Base-by-base conservation (phyloP, 2,888 invertebrate species). In the Chrysomela aeneicollis region DNA sequence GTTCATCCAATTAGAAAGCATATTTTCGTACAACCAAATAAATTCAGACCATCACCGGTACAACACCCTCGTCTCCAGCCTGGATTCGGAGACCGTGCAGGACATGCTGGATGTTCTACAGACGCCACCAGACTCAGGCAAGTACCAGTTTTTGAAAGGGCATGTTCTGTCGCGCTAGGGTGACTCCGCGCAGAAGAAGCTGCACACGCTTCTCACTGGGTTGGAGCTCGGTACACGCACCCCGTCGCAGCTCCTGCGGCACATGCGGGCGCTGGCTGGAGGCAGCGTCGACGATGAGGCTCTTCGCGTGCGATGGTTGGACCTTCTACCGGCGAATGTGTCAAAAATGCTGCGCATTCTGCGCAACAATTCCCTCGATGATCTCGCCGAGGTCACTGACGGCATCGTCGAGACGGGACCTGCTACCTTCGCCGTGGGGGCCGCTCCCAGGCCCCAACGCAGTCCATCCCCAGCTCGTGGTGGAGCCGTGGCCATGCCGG, bases 171-270 rank as follows among this genome's bases (percentile, higher is more conserved):
- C 18, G 49, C 49, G 49, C 5, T 19, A 19, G 12, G 21, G 18
- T 9, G 49, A 49, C n/a, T 49, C 49, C 8, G 49, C 49, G 10
- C 18, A 4, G 18, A 12, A 18, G 8, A 18, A 49, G 2, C 49
- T 49, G 8, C 49, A 49, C 9, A 49, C 6, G 12, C 49, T 49
- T n/a, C 49, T 49, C 49, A 49, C 49, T 21, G 49, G 49, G 1
- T n/a, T 49, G 49, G 49, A 26, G 26, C 26, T 26, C 26, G 26
- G 26, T 6, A 5, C 26, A 26, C 26, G 26, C 3, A 26, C 26
- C 26, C 26, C 6, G 26, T 26, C 26, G 26, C 26, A 26, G 26
- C 26, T 26, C 4, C 26, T 26, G 26, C 18, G 49, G 18, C 21
- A 6, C 10, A 21, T 9, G 49, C 8, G 18, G 5, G 15, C 18